Evolutionary conservation across 53 echinoderm and acorn worm genomes (phyloP), one percentile per base, ranked within the genome.

Genomic region (Actinopyga echinites): DNA sequence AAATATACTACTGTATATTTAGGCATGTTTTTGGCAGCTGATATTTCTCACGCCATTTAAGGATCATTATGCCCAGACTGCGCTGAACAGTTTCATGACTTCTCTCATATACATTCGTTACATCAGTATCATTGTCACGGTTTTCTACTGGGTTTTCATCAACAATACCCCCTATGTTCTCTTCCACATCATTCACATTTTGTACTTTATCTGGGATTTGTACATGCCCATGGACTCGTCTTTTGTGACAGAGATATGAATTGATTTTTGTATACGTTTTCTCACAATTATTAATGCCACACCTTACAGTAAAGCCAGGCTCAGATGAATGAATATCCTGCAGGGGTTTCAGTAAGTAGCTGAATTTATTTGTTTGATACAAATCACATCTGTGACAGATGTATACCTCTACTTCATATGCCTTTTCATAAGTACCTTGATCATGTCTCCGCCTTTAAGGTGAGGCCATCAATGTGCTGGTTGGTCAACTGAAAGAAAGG

Each of bases 251-350:
- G 31, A 75, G 30, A 3, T 24, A 29, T 21, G 75, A 75, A 15
- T 75, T 22, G 30, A 75, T 52, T 75, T 75, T 75, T 21, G 53
- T 24, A 13, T 75, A 75, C 7, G 54, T 52, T 75, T 54, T 75
- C 25, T 75, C 75, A 53, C 75, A 75, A 75, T 28, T 53, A 17
- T 24, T 30, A 75, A 75, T 75, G 55, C 54, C 54, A 75, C 75
- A 54, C 19, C 75, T 75, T 28, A 75, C 75, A 75, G 25, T 54
- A 28, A 75, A 75, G 15, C 54, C 54, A 23, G 75, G 75, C 31
- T 75, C 75, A 25, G 75, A 75, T 11, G 75, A 75, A 44, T 75
- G 55, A 25, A 75, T 25, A 25, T 75, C 53, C 75, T 74, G 74
- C 13, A 75, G 52, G 54, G 49, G 75, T 75, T 75, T 75, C 17